Evolutionary conservation across 2,113 vertebrate species (phyloP), one percentile per base, ranked within the genome.

Genomic region (Lepisosteus oculatus): DNA sequence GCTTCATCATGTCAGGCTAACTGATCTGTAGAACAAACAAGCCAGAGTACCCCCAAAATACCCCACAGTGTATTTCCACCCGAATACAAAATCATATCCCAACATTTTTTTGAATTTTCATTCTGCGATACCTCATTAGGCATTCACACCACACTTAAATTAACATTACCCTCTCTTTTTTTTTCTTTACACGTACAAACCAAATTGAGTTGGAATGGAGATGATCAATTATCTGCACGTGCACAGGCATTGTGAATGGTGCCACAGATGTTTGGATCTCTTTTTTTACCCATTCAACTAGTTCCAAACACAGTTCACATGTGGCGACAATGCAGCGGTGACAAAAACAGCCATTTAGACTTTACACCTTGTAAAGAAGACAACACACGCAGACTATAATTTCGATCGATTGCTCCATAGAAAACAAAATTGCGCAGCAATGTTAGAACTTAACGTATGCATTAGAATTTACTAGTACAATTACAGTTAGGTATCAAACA

Each of bases 171-270:
- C 29, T 29, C 29, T 29, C 29, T 29, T 29, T 29, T 29, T 29
- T 78, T 78, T 77, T 76, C 81, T 79, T 77, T 70, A 70, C 71
- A 68, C 62, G 55, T 7, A n/a, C 56, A 76, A 81, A 73, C 51
- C 76, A 73, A 76, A 72, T 70, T 69, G 81, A 78, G 65, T n/a
- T 77, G 69, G 74, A 77, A 83, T 82, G 76, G 79, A 84, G 86
- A 79, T 74, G 76, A 87, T 87, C 82, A 81, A 85, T 86, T 85
- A 87, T 86, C 82, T 75, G 86, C 80, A 82, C 85, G 85, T 76
- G 81, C 80, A 70, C 80, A 81, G 77, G 70, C 76, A 80, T 69
- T 77, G 71, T 68, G 76, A 85, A 72, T 77, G 67, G 68, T 57
- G 71, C 75, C 69, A 69, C 81, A 84, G 84, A 81, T 86, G 80